Evolutionary conservation across 2,113 vertebrate species (phyloP).

Genomic region (Haplotaxodon microlepis): DNA sequence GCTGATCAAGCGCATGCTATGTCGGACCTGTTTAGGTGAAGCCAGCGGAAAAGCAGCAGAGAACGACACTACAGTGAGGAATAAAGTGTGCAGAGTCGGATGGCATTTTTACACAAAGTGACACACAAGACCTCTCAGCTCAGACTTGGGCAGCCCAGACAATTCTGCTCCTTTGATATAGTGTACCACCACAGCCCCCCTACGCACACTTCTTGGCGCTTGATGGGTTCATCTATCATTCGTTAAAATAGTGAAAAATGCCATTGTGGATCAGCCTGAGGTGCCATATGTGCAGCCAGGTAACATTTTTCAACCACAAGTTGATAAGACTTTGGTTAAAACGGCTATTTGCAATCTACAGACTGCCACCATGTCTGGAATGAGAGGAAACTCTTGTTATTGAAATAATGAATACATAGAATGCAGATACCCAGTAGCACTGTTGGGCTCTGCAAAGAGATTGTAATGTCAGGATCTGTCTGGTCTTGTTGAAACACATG

Average conservation of each 20-base stretch:
- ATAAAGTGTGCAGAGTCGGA: not conserved
- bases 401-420: fast-evolving
- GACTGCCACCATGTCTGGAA: not conserved
- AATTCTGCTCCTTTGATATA: conserved; percentile 19
- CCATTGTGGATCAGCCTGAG: not conserved
- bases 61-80: not conserved
- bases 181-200: not conserved
- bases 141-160: not conserved
- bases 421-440: not conserved
- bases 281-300: not conserved
- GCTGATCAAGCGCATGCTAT: conserved; percentile 1
- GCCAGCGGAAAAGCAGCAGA: not conserved
- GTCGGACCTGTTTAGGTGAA: not conserved
- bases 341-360: not conserved
- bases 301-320: not conserved
- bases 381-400: not conserved
- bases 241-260: not conserved
- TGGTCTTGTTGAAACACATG: not conserved
- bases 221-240: conserved; percentile 33
- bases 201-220: not conserved
- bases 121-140: conserved; percentile 1
- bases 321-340: not conserved
- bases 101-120: conserved; percentile 3
- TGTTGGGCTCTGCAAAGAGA: not conserved
- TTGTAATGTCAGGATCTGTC: not conserved